Percentiles rank a stretch among this genome's conserved stretches.
These are phyloP conservation scores for Ophraella communa DNA, from an alignment of 2,888 invertebrate genomes.

Conservation along the genomic window DNA sequence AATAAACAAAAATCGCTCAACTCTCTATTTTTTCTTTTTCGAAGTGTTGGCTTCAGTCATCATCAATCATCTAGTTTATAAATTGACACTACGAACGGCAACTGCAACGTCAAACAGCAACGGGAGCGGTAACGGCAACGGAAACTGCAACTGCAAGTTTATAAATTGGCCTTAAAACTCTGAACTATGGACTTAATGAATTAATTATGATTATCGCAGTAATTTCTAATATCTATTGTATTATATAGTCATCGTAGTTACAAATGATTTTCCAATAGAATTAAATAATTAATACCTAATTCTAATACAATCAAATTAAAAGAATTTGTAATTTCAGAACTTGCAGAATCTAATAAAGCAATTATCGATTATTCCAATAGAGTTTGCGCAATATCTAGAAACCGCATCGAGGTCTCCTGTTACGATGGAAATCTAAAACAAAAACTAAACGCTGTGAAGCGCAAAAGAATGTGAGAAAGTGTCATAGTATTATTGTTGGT, in stretches of 20 bases:
- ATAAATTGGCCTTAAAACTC: no score
- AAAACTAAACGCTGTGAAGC: constrained; percentile 21
- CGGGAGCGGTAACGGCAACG: no score
- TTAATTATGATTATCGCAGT: no score
- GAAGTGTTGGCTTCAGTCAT: no score
- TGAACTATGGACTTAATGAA: no score
- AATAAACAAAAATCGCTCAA: no score
- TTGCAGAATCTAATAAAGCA: constrained; percentile 9
- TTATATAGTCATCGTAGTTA: no score
- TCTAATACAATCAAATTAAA: neutral
- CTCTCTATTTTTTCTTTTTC: no score
- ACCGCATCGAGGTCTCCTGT: constrained; percentile 19
- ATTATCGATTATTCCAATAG: constrained; percentile 16
- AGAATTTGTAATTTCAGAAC: constrained; percentile 4
- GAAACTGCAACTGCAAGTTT: no score
- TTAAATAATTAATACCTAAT: neutral
- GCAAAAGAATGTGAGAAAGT: constrained; percentile 23
- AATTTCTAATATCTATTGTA: neutral
- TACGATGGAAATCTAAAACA: constrained; percentile 20
- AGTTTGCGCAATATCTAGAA: constrained; percentile 12
- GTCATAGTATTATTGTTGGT: constrained; percentile 13
- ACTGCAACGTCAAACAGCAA: no score
- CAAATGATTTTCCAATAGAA: neutral
- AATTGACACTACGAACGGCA: no score
- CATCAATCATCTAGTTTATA: no score